Percentiles rank a stretch among this genome's conserved stretches.
phyloP scores from a whole-genome alignment of 2,797 vertebrate species.

The Phyllotis vaccarum region DNA sequence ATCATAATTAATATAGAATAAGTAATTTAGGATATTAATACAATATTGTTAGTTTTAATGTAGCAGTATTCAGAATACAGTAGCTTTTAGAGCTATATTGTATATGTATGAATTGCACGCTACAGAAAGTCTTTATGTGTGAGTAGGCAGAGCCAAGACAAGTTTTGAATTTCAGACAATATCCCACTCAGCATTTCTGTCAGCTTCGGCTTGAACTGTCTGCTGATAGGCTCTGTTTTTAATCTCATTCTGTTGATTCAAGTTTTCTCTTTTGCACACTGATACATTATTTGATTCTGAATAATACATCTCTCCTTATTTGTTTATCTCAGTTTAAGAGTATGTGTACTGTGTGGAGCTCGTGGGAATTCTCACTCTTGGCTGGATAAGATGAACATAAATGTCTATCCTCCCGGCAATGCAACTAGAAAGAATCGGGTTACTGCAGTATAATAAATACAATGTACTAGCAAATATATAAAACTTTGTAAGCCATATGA shows the following conservation, averaged over 20 bases:
- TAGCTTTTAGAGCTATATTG: not conserved
- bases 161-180: not conserved
- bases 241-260: constrained; percentile 48
- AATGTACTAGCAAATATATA: constrained; percentile 28
- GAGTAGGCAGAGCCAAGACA: constrained; percentile 21
- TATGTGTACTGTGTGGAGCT: not conserved
- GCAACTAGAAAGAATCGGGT: constrained; percentile 49
- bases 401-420: not conserved
- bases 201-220: constrained; percentile 21
- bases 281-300: constrained; percentile 60
- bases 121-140: not conserved
- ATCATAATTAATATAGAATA: not conserved
- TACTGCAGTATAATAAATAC: constrained; percentile 61
- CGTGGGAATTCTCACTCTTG: constrained; percentile 45
- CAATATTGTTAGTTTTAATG: not conserved
- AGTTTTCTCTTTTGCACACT: constrained; percentile 45
- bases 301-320: constrained; percentile 53
- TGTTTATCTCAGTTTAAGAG: not conserved
- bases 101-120: not conserved
- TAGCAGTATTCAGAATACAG: not conserved
- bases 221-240: constrained; percentile 13
- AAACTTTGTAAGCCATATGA: constrained; percentile 40
- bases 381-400: constrained; percentile 2
- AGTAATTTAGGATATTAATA: not conserved
- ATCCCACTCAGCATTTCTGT: constrained; percentile 23